Percentiles rank a stretch among this genome's conserved stretches.
phyloP scores from a whole-genome alignment of 2,888 invertebrate species.

The Carcina quercana region DNA sequence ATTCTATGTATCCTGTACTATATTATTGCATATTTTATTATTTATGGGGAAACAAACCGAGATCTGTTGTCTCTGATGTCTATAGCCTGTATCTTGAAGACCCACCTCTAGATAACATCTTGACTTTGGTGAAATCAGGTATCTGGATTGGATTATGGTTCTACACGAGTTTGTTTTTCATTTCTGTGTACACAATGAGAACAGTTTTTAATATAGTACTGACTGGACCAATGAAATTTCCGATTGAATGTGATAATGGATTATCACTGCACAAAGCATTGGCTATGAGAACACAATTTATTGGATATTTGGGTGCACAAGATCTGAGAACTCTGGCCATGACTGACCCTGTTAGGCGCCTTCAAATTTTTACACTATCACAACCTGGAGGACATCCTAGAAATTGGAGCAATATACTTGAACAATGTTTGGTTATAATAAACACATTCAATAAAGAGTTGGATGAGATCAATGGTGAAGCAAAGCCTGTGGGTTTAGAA shows the following conservation, averaged over 20 bases:
- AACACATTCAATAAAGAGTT: constrained; percentile 79
- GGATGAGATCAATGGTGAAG: constrained; percentile 58
- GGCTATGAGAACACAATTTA: constrained; percentile 76
- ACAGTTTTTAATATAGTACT: constrained; percentile 81
- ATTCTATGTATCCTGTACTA: constrained; percentile 76
- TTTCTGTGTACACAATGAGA: constrained; percentile 81
- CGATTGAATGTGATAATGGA: constrained; percentile 65
- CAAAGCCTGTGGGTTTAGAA: constrained; percentile 30
- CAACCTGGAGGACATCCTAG: constrained; percentile 91
- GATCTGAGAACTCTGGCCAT: constrained; percentile 81
- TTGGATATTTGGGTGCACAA: constrained; percentile 84
- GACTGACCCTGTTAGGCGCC: constrained; percentile 75
- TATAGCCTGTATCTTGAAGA: constrained; percentile 72
- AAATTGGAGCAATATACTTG: constrained; percentile 85
- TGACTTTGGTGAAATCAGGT: constrained; percentile 57
- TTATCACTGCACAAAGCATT: constrained; percentile 78
- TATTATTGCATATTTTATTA: constrained; percentile 77
- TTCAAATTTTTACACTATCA: constrained; percentile 81
- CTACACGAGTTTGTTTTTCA: constrained; percentile 79
- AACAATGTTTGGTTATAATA: constrained; percentile 77
- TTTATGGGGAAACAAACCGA: constrained; percentile 73
- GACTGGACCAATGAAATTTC: constrained; percentile 80
- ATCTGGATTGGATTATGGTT: constrained; percentile 80
- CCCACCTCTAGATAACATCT: constrained; percentile 61
- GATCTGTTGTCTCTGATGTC: constrained; percentile 63